phyloP scores from a whole-genome alignment of 2,797 vertebrate genomes.

The Pseudochaenichthys georgianus region DNA sequence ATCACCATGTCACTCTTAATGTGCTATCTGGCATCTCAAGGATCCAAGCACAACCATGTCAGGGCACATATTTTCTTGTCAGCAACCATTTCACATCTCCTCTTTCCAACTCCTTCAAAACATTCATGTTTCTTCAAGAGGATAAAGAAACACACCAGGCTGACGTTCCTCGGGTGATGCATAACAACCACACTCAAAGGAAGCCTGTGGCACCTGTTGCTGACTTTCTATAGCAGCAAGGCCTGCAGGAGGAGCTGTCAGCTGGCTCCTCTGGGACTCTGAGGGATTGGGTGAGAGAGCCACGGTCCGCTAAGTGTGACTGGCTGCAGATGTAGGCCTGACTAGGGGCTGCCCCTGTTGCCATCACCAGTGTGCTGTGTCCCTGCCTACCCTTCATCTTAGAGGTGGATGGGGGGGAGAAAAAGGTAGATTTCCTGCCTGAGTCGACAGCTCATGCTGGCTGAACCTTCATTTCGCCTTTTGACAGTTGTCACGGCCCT shows the following conservation, averaged over 20 bases:
- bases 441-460: conserved; percentile 59
- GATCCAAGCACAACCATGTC: conserved; percentile 29
- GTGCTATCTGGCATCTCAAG: conserved; percentile 25
- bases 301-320: conserved; percentile 74
- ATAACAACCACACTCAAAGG: conserved; percentile 41
- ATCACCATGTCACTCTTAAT: conserved; percentile 19
- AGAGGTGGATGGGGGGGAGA: conserved; percentile 12
- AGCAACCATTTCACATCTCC: conserved; percentile 22
- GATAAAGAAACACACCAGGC: conserved; percentile 20
- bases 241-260: conserved; percentile 66
- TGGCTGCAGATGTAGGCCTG: conserved; percentile 62
- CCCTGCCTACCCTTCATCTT: conserved; percentile 56
- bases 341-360: conserved; percentile 53
- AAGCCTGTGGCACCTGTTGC: conserved; percentile 70
- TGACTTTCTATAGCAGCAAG: conserved; percentile 36
- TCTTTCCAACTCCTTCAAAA: conserved; percentile 30
- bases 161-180: conserved; percentile 37
- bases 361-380: conserved; percentile 46
- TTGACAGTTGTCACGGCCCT: conserved; percentile 74
- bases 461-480: conserved; percentile 64
- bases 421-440: conserved; percentile 61
- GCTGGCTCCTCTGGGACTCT: conserved; percentile 52
- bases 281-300: conserved; percentile 69
- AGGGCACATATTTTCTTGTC: conserved; percentile 19
- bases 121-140: conserved; percentile 25